A percentile compares a stretch with the other conserved stretches of the same genome.
phyloP scores from a whole-genome alignment of 2,888 invertebrate genomes.

The Craniophora ligustri region DNA sequence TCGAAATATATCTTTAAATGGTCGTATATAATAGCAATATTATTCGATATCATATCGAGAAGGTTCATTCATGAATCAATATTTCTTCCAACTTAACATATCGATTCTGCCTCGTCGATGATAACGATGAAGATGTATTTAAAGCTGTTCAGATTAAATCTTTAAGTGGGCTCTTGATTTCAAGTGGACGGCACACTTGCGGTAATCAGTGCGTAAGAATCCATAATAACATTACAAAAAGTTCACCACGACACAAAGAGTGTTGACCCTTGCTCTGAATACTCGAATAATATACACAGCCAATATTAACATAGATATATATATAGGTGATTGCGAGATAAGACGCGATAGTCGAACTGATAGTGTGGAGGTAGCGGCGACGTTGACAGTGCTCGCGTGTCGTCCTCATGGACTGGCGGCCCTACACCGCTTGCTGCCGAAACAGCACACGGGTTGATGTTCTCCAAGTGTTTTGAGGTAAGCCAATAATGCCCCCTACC shows the following conservation, averaged over 20 bases:
- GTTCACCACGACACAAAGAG: background rate
- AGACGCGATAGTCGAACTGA: background rate
- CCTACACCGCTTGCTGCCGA: too few species aligned
- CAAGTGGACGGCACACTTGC: background rate
- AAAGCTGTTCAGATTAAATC: too few species aligned
- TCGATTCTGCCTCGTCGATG: too few species aligned
- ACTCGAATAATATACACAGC: too few species aligned
- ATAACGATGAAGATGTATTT: too few species aligned
- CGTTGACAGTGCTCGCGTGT: slow-evolving; percentile 9
- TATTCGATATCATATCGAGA: too few species aligned
- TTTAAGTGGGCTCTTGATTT: too few species aligned
- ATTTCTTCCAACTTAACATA: too few species aligned
- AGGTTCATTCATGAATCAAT: too few species aligned
- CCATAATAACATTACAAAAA: background rate
- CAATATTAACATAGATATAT: background rate
- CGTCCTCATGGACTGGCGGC: background rate
- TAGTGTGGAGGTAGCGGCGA: background rate
- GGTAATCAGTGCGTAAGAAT: background rate
- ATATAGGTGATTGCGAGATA: slow-evolving; percentile 33
- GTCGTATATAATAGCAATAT: too few species aligned
- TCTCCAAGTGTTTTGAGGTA: slow-evolving; percentile 11
- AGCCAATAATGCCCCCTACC: background rate
- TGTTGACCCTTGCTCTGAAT: background rate
- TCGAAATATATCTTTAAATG: too few species aligned
- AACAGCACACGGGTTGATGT: background rate